Evolutionary conservation across 2,113 vertebrate genomes (phyloP), one percentile per base, ranked within the genome.

Genomic region (Aix galericulata): DNA sequence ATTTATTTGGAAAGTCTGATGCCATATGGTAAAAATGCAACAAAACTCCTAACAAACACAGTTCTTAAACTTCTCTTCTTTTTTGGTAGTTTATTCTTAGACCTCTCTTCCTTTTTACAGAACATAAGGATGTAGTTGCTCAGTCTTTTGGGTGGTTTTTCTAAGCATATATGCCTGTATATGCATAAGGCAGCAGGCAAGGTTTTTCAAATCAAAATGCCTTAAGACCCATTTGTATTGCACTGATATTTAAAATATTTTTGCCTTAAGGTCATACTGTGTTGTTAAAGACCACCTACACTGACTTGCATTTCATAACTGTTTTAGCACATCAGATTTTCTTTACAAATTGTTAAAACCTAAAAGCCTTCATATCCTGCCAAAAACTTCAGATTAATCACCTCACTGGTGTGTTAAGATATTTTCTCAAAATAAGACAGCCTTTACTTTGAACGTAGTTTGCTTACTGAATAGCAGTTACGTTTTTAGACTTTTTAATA

Each of bases 341-440:
- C 58, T 78, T 89, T 66, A 18, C 52, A 81, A 96, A 74, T 56
- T 80, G 9, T 60, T 82, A 68, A 85, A 95, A 86, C 25, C 79
- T 34, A n/a, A 72, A 88, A 42, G 27, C 40, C n/a, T 74, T 83
- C 20, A 31, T 67, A 60, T 69, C 31, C 52, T 91, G 44, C 60
- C 64, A 89, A 68, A 94, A 91, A 4, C 5, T 36, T 31, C 40
- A 44, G 9, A 13, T 86, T 86, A 88, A 82, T 85, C 81, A 81
- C 55, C 20, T 44, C 34, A 64, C 48, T 81, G 38, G 27, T 63
- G 42, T 44, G 34, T 53, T 89, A 89, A 5, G 7, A 82, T 93
- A 60, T 80, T 83, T 11, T 44, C 76, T 84, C 66, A 84, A 82
- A 91, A 80, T 64, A 80, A 88, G 55, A 67, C 46, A 94, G 90